phyloP scores from a whole-genome alignment of 64 coral and sea anemone genomes.

The Montipora efflorescens region DNA sequence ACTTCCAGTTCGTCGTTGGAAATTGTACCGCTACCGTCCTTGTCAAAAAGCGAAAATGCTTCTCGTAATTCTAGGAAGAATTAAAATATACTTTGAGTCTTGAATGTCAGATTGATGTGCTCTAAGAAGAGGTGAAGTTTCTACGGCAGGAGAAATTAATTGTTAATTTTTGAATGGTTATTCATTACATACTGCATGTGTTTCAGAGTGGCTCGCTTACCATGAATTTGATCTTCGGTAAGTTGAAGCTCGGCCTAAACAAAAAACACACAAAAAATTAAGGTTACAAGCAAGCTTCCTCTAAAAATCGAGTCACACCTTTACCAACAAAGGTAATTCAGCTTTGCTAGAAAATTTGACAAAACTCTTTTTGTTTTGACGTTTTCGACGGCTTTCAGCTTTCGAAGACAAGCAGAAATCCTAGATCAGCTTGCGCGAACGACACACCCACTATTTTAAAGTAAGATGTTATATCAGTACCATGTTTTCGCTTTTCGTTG shows the following conservation, averaged over 20 bases:
- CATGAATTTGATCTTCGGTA: conserved; percentile 61
- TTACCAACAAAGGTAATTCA: neutral
- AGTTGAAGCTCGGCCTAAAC: conserved; percentile 60
- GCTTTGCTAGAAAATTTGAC: conserved; percentile 12
- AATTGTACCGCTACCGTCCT: conserved; percentile 80
- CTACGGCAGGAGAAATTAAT: conserved; percentile 6
- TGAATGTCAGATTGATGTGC: neutral
- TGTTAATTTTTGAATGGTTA: neutral
- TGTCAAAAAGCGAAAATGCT: conserved; percentile 81
- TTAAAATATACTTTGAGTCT: neutral
- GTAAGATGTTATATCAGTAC: neutral
- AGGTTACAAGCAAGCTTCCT: no score
- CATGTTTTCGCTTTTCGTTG: conserved; percentile 2
- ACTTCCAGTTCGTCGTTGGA: conserved; percentile 86
- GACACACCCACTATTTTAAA: neutral
- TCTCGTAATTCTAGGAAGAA: conserved; percentile 61
- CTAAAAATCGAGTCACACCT: neutral
- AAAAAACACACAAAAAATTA: neutral
- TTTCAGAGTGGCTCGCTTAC: conserved; percentile 28
- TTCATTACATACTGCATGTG: neutral
- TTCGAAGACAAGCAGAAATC: no score
- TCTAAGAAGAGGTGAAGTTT: neutral
- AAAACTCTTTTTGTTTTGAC: neutral
- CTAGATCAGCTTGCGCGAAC: no score
- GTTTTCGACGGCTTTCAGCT: no score